Percentiles rank a stretch among this genome's conserved stretches.
These are phyloP conservation scores for Sebastes fasciatus DNA, from an alignment of 2,113 vertebrate genomes.

Conservation along the genomic window DNA sequence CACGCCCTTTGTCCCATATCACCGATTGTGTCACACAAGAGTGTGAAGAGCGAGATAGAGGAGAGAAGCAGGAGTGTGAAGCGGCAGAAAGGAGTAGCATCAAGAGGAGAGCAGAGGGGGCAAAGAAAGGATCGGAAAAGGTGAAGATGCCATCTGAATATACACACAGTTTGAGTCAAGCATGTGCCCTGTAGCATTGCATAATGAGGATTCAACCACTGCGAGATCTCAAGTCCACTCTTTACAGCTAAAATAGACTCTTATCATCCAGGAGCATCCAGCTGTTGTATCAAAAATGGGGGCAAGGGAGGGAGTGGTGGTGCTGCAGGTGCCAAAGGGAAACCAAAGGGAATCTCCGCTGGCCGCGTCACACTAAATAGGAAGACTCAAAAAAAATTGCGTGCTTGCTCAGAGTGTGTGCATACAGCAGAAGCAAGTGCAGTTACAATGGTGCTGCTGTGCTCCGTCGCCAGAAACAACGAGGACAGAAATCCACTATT, in stretches of 20 bases:
- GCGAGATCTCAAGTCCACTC: constrained; percentile 15
- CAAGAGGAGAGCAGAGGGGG: not conserved
- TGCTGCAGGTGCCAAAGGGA: constrained; percentile 20
- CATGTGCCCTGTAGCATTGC: constrained; percentile 20
- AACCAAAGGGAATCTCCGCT: constrained; percentile 28
- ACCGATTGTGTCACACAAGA: constrained; percentile 14
- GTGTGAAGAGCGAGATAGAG: not conserved
- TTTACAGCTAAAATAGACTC: constrained; percentile 36
- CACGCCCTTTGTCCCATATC: constrained; percentile 28
- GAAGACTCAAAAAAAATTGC: constrained; percentile 34
- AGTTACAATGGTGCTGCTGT: constrained; percentile 54
- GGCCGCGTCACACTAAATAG: not conserved
- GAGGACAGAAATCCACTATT: constrained; percentile 35
- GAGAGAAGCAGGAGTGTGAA: not conserved
- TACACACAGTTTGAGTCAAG: constrained; percentile 13
- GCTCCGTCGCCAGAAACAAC: constrained; percentile 33
- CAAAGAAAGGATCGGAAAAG: not conserved
- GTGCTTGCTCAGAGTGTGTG: constrained; percentile 14
- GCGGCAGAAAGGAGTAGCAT: not conserved
- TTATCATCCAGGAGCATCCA: constrained; percentile 43
- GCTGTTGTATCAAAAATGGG: constrained; percentile 30
- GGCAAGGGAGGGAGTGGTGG: not conserved
- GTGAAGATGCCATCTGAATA: not conserved
- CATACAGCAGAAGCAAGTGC: constrained; percentile 43
- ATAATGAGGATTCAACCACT: constrained; percentile 23